A percentile compares a stretch with the other conserved stretches of the same genome.
Evolutionary conservation across 2,797 vertebrate species (phyloP).

Genomic region (Moxostoma hubbsi): DNA sequence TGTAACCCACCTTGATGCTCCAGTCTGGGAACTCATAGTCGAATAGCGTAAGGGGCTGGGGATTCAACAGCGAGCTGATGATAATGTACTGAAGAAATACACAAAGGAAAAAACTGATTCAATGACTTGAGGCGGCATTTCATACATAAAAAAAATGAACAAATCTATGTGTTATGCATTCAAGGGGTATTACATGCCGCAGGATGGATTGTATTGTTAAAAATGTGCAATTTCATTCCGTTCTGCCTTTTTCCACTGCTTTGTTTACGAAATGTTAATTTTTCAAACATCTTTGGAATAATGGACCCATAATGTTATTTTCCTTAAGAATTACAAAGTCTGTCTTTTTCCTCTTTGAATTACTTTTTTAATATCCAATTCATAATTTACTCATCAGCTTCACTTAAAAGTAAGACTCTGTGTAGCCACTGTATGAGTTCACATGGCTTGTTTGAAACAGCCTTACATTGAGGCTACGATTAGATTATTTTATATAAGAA

Average conservation of each 20-base stretch:
- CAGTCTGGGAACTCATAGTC: conserved; percentile 87
- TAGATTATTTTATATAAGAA: background rate
- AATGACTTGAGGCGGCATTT: background rate
- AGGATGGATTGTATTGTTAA: background rate
- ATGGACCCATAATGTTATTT: no score
- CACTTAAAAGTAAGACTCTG: background rate
- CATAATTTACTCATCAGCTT: background rate
- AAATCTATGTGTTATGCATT: background rate
- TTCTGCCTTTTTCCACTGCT: background rate
- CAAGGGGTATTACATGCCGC: background rate
- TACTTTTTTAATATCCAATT: no score
- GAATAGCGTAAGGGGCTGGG: conserved; percentile 80
- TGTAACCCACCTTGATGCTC: conserved; percentile 85
- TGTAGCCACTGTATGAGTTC: background rate
- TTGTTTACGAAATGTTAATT: no score
- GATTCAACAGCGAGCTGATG: conserved; percentile 88
- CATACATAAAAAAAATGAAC: background rate
- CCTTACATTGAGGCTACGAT: conserved; percentile 3
- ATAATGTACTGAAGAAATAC: conserved; percentile 83
- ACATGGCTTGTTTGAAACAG: background rate
- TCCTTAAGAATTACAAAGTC: no score
- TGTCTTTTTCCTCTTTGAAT: no score
- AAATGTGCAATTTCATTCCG: background rate
- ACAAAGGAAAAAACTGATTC: background rate
- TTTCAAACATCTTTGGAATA: no score